Evolutionary conservation across 1,140 invertebrate species (phyloP), one percentile per base, ranked within the genome.

Genomic region (Apocrypta bakeri): DNA sequence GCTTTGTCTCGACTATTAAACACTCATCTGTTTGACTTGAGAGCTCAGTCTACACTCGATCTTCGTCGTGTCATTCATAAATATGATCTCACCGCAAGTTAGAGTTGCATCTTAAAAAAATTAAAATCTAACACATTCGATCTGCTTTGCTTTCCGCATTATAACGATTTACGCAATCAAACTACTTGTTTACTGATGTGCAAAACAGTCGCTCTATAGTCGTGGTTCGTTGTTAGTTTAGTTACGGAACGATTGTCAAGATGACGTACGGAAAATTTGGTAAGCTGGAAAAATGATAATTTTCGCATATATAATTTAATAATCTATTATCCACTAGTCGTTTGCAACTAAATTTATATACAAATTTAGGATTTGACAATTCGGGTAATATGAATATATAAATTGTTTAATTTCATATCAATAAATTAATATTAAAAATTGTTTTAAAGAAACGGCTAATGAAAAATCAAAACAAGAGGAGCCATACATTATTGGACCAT

Each of bases 221-320:
- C 21, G 42, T 48, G 14, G 42, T 17, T 56, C 48, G 7, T n/a
- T 56, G n/a, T 21, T n/a, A n/a, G 21, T 17, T n/a, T 17, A 17
- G 9, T 56, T 56, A n/a, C 48, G 17, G n/a, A n/a, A 56, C 48
- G 48, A n/a, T 17, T 21, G 17, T 7, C 48, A 75, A 61, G 61
- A 75, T 75, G 73, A 61, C 73, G 11, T 75, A 75, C 73, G 14
- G 42, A 42, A 63, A 61, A 37, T 21, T 75, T 48, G 73, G 73
- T 75, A 24, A 73, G 71, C 37, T 25, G 33, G n/a, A n/a, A 21
- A 68, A 68, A 2, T 56, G n/a, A n/a, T 56, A 37, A 2, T 37
- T 37, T 37, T 37, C 33, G 33, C 9, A 37, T 9, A 37, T 9
- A 37, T 37, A 37, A 9, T 37, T 37, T 37, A 37, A 4, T 37